Conservation (phyloP, 2,113 vertebrate species). For the Gallinago jamesoni region DNA sequence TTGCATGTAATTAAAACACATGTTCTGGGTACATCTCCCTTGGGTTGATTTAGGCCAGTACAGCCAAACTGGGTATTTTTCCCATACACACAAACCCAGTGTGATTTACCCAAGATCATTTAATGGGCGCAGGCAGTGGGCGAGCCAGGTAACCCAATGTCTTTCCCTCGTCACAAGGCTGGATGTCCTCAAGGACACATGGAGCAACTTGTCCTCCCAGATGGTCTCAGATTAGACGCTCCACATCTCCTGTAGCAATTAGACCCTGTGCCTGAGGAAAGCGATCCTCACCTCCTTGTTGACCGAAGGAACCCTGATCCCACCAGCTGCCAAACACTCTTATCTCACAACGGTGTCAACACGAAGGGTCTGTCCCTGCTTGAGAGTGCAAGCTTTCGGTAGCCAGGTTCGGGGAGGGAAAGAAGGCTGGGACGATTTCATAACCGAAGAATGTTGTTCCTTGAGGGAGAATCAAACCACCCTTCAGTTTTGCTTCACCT, state of each 20-base stretch:
- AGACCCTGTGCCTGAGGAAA: not conserved
- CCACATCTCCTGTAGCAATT: not conserved
- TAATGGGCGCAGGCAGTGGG: not conserved
- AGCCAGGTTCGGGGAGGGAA: not conserved
- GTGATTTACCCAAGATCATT: not conserved
- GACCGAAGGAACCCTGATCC: rapidly evolving
- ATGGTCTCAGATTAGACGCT: not conserved
- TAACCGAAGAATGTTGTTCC: slow-evolving; percentile 75
- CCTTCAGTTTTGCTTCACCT: slow-evolving; percentile 67
- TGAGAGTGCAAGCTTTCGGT: not conserved
- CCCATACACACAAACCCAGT: not conserved
- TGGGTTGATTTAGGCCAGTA: not conserved
- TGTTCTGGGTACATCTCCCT: not conserved
- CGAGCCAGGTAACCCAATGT: not conserved
- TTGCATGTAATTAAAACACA: not conserved
- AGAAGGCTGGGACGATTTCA: slow-evolving; percentile 60
- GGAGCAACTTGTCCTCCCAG: not conserved
- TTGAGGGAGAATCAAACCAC: slow-evolving; percentile 69
- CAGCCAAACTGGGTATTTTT: not conserved
- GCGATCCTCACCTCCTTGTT: not conserved
- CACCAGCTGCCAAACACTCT: not conserved
- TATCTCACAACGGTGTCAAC: rapidly evolving
- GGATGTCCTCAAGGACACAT: not conserved
- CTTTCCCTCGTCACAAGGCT: not conserved
- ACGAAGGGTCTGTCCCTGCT: not conserved